Percentiles rank a stretch among this genome's conserved stretches.
These are phyloP conservation scores for Dichetophora obliterata DNA, from an alignment of 2,888 invertebrate genomes.

Conservation along the genomic window DNA sequence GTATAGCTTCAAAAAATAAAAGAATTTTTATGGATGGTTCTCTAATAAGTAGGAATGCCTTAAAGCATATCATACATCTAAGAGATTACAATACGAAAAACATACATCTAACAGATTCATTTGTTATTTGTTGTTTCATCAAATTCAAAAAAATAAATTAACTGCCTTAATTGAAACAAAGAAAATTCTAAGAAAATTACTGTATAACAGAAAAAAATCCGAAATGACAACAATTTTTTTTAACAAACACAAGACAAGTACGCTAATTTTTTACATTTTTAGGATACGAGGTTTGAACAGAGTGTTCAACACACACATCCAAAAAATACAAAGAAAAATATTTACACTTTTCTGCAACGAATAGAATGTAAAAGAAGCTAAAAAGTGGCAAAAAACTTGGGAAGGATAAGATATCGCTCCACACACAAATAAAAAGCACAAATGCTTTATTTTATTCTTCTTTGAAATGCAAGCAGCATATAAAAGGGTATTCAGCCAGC, in stretches of 20 bases:
- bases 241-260: background rate
- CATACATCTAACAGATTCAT: too few species aligned
- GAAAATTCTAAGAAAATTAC: background rate
- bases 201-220: background rate
- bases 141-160: too few species aligned
- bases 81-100: too few species aligned
- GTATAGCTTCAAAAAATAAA: too few species aligned
- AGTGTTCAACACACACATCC: background rate
- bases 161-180: background rate
- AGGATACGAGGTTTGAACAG: background rate
- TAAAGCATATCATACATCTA: too few species aligned
- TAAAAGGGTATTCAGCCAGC: background rate
- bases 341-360: background rate
- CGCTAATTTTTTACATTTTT: constrained; percentile 8
- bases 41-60: too few species aligned
- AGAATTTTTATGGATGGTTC: too few species aligned
- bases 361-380: background rate
- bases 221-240: background rate
- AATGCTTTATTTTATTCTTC: constrained; percentile 17
- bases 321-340: background rate
- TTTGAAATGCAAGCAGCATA: background rate
- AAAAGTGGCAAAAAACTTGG: background rate
- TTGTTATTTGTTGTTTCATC: too few species aligned
- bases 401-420: background rate
- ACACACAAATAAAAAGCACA: background rate